Evolutionary conservation across 2,113 vertebrate species (phyloP), one percentile per base, ranked within the genome.

Genomic region (Corythornis vintsioides): DNA sequence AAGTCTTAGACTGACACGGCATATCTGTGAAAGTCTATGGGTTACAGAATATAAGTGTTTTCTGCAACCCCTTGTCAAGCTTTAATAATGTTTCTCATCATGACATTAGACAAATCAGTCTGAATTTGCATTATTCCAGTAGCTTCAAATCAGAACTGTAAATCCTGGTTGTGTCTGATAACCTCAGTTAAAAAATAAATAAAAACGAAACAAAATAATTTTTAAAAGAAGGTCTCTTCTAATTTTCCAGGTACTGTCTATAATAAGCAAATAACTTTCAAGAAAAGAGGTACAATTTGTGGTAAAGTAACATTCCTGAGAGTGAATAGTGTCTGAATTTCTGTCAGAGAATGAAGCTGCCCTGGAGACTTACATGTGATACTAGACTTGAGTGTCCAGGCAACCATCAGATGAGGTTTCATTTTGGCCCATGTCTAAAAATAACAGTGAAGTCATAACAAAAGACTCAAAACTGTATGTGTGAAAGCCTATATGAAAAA

Each of bases 41-140:
- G 86, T 93, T 95, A 83, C 4, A 42, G 70, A 89, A 92, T 89
- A 60, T 65, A 79, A 80, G 75, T 43, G 56, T 88, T 90, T 90
- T 61, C 57, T 71, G 45, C 50, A 84, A 40, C 5, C 1, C 6
- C 17, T 31, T 84, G 48, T n/a, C 35, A 69, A 50, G 38, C 31
- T 87, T 80, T 90, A 87, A 88, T 81, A 88, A 86, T 1, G 21
- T 3, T 0, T 83, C 64, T 83, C 33, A 40, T 93, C 45, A 45
- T 52, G 42, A 73, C 55, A 92, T 50, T 43, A 87, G 59, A 73
- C 61, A 92, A 86, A 88, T 65, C 53, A 95, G 63, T 33, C 42
- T 69, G 43, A 87, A 35, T 79, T 67, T 79, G 59, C 6, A 8
- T 72, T 89, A 76, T 48, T 90, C 10, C 19, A 43, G 53, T 29